phyloP scores from a whole-genome alignment of 1,140 invertebrate genomes.

The Cyphomyrmex costatus region DNA sequence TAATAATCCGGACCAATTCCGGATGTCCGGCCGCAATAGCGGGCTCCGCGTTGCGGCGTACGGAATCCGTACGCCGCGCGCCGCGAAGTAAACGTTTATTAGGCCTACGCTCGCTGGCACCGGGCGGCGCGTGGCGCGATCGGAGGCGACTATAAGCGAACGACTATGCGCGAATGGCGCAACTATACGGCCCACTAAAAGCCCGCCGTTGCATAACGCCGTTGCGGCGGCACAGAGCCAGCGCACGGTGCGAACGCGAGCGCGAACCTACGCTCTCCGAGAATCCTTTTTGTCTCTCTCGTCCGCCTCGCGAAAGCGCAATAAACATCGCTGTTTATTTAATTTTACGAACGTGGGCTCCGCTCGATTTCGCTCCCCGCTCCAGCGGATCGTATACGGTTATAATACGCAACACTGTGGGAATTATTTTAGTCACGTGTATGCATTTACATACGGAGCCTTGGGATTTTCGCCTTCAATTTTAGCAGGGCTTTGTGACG shows the following conservation, averaged over 20 bases:
- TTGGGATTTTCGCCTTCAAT: conserved; percentile 2
- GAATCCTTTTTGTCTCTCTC: conserved; percentile 57
- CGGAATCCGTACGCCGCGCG: conserved; percentile 13
- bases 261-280: conserved; percentile 77
- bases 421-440: background rate
- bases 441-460: background rate
- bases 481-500: background rate
- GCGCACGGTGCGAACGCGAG: conserved; percentile 51
- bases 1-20: conserved; percentile 54
- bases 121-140: conserved; percentile 47
- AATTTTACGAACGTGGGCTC: conserved; percentile 40
- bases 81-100: conserved; percentile 1
- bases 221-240: background rate
- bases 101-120: conserved; percentile 38
- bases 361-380: conserved; percentile 26
- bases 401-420: background rate
- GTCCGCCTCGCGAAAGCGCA: conserved; percentile 35
- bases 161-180: conserved; percentile 77
- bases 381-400: background rate
- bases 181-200: conserved; percentile 87
- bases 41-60: too few relatives aligned
- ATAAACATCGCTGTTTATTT: conserved; percentile 59
- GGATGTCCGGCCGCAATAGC: conserved; percentile 48
- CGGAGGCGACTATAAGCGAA: conserved; percentile 71
- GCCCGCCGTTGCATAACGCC: conserved; percentile 82